A percentile compares a stretch with the other conserved stretches of the same genome.
These are phyloP conservation scores for Reinhardtius hippoglossoides DNA, from an alignment of 2,113 vertebrate genomes.

Conservation along the genomic window DNA sequence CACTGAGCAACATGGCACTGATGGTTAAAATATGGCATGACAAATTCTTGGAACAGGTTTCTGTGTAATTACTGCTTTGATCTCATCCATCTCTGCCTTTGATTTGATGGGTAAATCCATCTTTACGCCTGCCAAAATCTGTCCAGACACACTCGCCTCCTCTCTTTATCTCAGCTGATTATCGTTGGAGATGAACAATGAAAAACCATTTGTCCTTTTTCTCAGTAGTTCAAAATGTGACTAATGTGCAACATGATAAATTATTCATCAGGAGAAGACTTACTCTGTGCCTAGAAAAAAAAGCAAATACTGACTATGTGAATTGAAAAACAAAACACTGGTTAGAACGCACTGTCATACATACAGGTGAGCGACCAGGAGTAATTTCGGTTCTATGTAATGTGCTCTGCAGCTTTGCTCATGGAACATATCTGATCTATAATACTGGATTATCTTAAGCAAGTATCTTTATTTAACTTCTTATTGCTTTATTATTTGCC, in stretches of 20 bases:
- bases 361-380: too few species aligned
- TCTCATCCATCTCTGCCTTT: slow-evolving; percentile 37
- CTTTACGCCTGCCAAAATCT: slow-evolving; percentile 44
- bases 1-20: neutral
- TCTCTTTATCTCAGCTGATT: too few species aligned
- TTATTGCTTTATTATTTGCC: too few species aligned
- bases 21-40: neutral
- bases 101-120: neutral
- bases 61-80: slow-evolving; percentile 34
- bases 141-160: neutral
- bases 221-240: neutral
- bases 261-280: slow-evolving; percentile 17
- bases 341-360: neutral
- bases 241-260: slow-evolving; percentile 1
- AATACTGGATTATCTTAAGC: too few species aligned
- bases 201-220: neutral
- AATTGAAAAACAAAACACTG: neutral
- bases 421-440: too few species aligned
- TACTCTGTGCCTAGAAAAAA: neutral
- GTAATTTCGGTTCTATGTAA: too few species aligned
- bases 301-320: neutral
- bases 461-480: too few species aligned
- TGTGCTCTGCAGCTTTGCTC: too few species aligned
- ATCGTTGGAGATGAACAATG: neutral
- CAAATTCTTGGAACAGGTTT: slow-evolving; percentile 9